Evolutionary conservation across 2,888 invertebrate genomes (phyloP).

Genomic region (Odontomyia ornata): DNA sequence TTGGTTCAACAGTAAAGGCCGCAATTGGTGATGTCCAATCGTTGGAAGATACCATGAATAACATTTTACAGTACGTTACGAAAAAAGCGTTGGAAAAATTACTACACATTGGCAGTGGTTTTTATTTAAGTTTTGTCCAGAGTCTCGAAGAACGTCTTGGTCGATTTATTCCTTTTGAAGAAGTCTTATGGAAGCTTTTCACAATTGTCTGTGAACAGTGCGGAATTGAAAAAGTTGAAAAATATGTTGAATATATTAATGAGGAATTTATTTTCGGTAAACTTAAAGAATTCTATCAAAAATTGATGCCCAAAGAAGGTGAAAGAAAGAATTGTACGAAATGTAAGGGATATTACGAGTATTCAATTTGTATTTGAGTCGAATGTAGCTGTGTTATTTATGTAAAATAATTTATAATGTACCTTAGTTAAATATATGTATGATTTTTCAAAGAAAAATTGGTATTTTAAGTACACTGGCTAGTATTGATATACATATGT

Average conservation of each 20-base stretch:
- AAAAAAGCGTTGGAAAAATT: neutral
- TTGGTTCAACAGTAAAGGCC: neutral
- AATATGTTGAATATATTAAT: neutral
- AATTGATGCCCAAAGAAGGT: neutral
- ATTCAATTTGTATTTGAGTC: neutral
- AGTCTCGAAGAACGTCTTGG: neutral
- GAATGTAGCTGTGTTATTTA: no score
- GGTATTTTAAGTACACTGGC: no score
- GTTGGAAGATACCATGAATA: slow-evolving; percentile 12
- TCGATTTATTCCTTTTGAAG: slow-evolving; percentile 11
- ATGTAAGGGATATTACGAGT: slow-evolving; percentile 18
- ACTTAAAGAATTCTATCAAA: neutral
- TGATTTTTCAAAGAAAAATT: no score
- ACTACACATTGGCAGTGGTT: neutral
- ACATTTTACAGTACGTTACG: neutral
- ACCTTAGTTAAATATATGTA: no score
- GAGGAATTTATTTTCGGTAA: neutral
- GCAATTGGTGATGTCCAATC: neutral
- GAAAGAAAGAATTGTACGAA: neutral
- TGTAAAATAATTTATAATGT: no score
- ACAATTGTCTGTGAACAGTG: neutral
- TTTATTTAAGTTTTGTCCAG: neutral
- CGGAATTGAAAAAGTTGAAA: neutral
- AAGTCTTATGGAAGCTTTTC: slow-evolving; percentile 5
- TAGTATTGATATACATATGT: no score